A percentile compares a stretch with the other conserved stretches of the same genome.
These are phyloP conservation scores for Ectropis grisescens DNA, from an alignment of 1,140 invertebrate species.

Conservation along the genomic window DNA sequence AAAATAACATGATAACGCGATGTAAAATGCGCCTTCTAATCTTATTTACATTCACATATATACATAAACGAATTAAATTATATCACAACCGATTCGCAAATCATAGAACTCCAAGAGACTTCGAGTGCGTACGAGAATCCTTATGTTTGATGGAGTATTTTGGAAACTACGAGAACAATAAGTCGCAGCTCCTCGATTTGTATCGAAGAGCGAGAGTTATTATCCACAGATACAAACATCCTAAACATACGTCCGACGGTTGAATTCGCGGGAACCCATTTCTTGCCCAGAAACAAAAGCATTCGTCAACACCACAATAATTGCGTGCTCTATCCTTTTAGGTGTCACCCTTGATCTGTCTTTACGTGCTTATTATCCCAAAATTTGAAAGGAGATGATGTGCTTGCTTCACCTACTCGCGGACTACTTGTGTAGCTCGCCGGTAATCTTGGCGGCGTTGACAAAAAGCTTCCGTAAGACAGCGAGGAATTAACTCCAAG, in stretches of 20 bases:
- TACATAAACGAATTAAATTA: too few relatives aligned
- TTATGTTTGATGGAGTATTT: too few relatives aligned
- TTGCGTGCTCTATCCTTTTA: conserved; percentile 17
- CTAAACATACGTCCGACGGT: conserved; percentile 18
- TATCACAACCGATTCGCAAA: conserved; percentile 27
- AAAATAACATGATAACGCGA: conserved; percentile 15
- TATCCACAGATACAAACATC: conserved; percentile 25
- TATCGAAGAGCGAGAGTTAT: conserved; percentile 50
- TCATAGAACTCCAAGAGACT: too few relatives aligned
- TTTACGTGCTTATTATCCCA: conserved; percentile 40
- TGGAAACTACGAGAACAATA: conserved; percentile 63
- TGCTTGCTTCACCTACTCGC: conserved; percentile 38
- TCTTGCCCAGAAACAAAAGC: conserved; percentile 27
- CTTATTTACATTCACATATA: too few relatives aligned
- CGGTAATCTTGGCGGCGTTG: conserved; percentile 39
- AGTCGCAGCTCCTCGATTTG: conserved; percentile 42
- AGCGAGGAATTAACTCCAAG: conserved; percentile 62
- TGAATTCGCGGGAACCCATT: conserved; percentile 22
- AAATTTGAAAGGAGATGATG: conserved; percentile 39
- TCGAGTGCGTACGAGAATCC: too few relatives aligned
- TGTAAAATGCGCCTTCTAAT: not conserved
- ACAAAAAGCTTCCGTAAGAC: conserved; percentile 61
- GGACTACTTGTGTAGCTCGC: conserved; percentile 63
- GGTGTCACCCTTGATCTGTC: conserved; percentile 44
- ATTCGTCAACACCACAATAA: conserved; percentile 33